These are phyloP conservation scores for Rhingia rostrata DNA, from an alignment of 2,888 invertebrate genomes.

Conservation along the genomic window DNA sequence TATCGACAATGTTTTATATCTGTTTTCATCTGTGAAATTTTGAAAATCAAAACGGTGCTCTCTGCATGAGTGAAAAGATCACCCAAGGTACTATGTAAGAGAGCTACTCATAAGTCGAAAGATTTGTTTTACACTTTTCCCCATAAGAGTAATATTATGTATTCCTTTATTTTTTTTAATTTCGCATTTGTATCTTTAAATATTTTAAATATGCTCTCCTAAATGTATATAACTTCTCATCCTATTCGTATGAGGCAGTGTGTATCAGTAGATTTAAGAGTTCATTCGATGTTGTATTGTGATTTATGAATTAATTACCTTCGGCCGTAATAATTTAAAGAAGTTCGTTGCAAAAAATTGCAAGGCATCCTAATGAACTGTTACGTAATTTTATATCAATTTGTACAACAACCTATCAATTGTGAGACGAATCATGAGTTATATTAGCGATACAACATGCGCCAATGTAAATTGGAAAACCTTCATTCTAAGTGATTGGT, in stretches of 20 bases:
- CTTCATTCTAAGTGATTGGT: slow-evolving; percentile 45
- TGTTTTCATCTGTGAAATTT: too few species aligned
- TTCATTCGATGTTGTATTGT: not conserved
- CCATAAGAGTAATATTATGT: slow-evolving; percentile 38
- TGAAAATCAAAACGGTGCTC: too few species aligned
- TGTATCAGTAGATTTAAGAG: slow-evolving; percentile 16
- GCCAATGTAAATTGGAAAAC: slow-evolving; percentile 55
- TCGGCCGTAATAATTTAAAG: slow-evolving; percentile 2
- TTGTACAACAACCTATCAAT: not conserved
- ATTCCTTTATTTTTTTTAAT: slow-evolving; percentile 39
- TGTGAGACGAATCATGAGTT: slow-evolving; percentile 33
- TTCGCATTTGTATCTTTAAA: slow-evolving; percentile 25
- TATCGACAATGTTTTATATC: too few species aligned
- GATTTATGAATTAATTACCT: not conserved
- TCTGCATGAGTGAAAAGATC: too few species aligned
- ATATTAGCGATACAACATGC: slow-evolving; percentile 39
- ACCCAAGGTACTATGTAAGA: too few species aligned
- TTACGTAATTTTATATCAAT: slow-evolving; percentile 55
- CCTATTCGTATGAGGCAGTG: slow-evolving; percentile 21
- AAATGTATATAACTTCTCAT: slow-evolving; percentile 25
- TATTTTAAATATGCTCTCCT: slow-evolving; percentile 36
- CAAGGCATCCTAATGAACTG: slow-evolving; percentile 2
- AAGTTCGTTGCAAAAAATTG: not conserved
- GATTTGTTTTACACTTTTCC: too few species aligned
- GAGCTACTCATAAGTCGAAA: not conserved